Evolutionary conservation across 1,140 invertebrate genomes (phyloP).

Genomic region (Triops cancriformis): DNA sequence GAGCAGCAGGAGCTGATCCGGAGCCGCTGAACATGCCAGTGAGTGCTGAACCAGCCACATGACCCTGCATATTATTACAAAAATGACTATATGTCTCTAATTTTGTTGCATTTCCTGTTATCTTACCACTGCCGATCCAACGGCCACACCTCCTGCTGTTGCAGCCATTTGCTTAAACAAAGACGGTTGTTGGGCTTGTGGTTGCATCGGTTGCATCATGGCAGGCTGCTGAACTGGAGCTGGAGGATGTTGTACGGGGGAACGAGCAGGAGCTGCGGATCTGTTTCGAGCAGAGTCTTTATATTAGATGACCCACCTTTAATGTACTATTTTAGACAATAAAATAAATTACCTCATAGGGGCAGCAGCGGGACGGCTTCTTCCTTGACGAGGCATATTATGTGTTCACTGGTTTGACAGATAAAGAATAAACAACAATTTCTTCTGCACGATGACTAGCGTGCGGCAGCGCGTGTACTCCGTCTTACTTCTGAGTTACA

Average conservation of each 20-base stretch:
- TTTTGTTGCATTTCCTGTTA: neutral
- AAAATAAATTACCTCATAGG: slow-evolving; percentile 13
- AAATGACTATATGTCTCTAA: neutral
- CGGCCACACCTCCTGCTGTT: slow-evolving; percentile 79
- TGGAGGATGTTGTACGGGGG: slow-evolving; percentile 42
- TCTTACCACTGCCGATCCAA: slow-evolving; percentile 70
- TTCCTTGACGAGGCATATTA: slow-evolving; percentile 27
- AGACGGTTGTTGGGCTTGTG: slow-evolving; percentile 50
- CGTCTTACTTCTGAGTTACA: neutral
- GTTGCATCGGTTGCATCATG: slow-evolving; percentile 35
- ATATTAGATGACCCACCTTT: no score
- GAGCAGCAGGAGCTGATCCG: slow-evolving; percentile 48
- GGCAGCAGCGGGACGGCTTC: slow-evolving; percentile 23
- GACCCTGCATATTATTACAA: slow-evolving; percentile 50
- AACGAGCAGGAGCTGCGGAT: slow-evolving; percentile 40
- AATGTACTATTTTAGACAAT: no score
- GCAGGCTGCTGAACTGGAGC: slow-evolving; percentile 42
- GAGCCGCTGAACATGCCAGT: slow-evolving; percentile 74
- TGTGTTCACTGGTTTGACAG: neutral
- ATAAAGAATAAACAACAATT: neutral
- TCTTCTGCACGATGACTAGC: neutral
- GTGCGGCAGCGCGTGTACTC: neutral
- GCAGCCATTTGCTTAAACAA: slow-evolving; percentile 72
- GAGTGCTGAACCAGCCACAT: slow-evolving; percentile 71
- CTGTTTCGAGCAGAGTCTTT: slow-evolving; percentile 28